Evolutionary conservation across 2,113 vertebrate genomes (phyloP).

Genomic region (Asarcornis scutulata): DNA sequence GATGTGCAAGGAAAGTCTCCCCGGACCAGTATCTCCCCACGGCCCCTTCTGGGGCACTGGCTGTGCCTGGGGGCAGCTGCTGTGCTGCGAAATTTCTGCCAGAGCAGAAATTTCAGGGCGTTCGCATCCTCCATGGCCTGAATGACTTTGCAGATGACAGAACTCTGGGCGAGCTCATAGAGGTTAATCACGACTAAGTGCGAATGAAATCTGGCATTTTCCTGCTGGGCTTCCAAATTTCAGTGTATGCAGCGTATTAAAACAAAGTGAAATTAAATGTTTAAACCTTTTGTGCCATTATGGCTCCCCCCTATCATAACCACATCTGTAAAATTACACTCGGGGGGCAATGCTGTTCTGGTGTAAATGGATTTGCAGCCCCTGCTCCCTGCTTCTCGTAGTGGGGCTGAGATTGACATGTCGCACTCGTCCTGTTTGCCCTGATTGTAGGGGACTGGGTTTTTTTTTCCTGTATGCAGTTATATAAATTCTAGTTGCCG

Average conservation of each 20-base stretch:
- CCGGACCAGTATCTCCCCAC: accelerated
- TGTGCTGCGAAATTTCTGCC: too few relatives aligned
- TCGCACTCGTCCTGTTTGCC: background rate
- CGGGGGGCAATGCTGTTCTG: background rate
- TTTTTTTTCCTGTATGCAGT: background rate
- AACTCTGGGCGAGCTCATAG: background rate
- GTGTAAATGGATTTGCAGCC: background rate
- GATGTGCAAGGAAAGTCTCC: background rate
- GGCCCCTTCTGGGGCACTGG: background rate
- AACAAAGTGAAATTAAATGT: conserved; percentile 63
- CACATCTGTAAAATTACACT: conserved; percentile 25
- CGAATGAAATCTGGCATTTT: conserved; percentile 61
- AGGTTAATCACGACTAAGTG: conserved; percentile 56
- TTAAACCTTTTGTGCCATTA: conserved; percentile 55
- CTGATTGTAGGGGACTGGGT: background rate
- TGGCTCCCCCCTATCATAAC: conserved; percentile 54
- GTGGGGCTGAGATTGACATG: background rate
- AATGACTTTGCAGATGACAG: background rate
- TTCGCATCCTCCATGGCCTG: background rate
- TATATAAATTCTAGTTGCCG: background rate
- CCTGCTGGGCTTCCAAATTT: conserved; percentile 58
- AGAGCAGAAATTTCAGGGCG: background rate
- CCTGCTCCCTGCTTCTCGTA: accelerated
- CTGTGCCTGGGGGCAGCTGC: accelerated
- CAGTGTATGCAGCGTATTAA: conserved; percentile 24